Percentiles rank a stretch among this genome's conserved stretches.
phyloP scores from a whole-genome alignment of 2,888 invertebrate genomes.

The Protodeltote pygarga region DNA sequence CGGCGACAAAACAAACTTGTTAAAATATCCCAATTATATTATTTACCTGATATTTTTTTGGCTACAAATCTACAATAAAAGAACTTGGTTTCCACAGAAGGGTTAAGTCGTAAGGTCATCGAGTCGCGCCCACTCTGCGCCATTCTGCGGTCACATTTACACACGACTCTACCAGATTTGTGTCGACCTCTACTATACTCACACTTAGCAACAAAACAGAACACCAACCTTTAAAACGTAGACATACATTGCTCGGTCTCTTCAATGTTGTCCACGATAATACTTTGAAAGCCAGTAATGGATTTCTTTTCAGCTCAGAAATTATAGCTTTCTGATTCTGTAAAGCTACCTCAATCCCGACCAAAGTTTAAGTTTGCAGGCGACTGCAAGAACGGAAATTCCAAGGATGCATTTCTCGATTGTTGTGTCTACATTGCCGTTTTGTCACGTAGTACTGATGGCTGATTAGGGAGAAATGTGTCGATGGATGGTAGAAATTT shows the following conservation, averaged over 20 bases:
- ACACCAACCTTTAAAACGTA: background rate
- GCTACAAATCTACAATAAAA: too few species aligned
- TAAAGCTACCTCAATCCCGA: conserved; percentile 15
- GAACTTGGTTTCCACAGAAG: conserved; percentile 39
- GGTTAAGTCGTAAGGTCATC: conserved; percentile 45
- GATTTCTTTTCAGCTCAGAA: conserved; percentile 10
- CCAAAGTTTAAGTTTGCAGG: conserved; percentile 21
- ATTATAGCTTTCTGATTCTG: background rate
- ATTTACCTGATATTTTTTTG: too few species aligned
- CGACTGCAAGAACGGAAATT: conserved; percentile 54
- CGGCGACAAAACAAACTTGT: too few species aligned
- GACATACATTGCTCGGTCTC: conserved; percentile 31
- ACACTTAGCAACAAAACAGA: background rate
- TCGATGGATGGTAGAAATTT: conserved; percentile 38
- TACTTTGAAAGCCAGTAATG: conserved; percentile 28
- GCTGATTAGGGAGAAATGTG: background rate
- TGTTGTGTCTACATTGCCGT: conserved; percentile 32
- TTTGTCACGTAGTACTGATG: background rate
- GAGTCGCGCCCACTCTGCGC: conserved; percentile 48
- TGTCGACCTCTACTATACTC: conserved; percentile 27
- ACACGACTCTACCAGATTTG: conserved; percentile 25
- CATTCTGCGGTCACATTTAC: conserved; percentile 53
- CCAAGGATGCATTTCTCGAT: conserved; percentile 48
- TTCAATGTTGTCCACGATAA: background rate
- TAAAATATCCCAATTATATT: too few species aligned